Evolutionary conservation across 2,113 vertebrate species (phyloP), one percentile per base, ranked within the genome.

Genomic region (Strix aluco): DNA sequence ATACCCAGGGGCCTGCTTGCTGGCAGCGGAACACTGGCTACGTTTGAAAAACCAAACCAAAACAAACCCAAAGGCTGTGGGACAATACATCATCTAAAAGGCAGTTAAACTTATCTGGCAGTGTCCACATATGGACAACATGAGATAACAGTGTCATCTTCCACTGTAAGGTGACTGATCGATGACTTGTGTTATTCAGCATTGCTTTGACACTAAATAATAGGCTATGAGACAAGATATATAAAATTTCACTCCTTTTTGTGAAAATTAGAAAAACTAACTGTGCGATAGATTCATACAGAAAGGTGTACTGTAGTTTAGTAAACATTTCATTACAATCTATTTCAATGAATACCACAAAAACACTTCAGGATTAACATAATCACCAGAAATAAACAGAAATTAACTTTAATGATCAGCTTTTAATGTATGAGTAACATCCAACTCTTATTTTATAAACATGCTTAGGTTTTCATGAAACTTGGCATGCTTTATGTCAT

Each of bases 341-440:
- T 51, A 5, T 92, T 94, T 79, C 49, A 62, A 52, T 54, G 51
- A 94, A 72, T 85, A 38, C 18, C 66, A 92, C 29, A 51, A 81
- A 84, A 87, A 18, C 25, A 38, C 34, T 79, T 77, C 46, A 70
- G 42, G 19, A 72, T 89, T 73, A 81, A 42, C 9, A 58, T 85
- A 95, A 96, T 92, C 92, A 91, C 49, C 54, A 75, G 57, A 94
- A 95, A 94, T 69, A 94, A 95, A 89, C 80, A 81, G 47, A 63
- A 86, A 91, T 47, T 88, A 69, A 55, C 44, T 92, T 75, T 62
- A 94, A 91, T 59, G 40, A 91, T 86, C 29, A 62, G n/a, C 66
- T 92, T 86, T 75, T 90, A 89, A 87, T 82, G 29, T 26, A 20
- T 27, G 19, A 71, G 17, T 85, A 73, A 89, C 90, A 75, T 90